phyloP scores from a whole-genome alignment of 2,113 vertebrate genomes.

The Alethe castanea region DNA sequence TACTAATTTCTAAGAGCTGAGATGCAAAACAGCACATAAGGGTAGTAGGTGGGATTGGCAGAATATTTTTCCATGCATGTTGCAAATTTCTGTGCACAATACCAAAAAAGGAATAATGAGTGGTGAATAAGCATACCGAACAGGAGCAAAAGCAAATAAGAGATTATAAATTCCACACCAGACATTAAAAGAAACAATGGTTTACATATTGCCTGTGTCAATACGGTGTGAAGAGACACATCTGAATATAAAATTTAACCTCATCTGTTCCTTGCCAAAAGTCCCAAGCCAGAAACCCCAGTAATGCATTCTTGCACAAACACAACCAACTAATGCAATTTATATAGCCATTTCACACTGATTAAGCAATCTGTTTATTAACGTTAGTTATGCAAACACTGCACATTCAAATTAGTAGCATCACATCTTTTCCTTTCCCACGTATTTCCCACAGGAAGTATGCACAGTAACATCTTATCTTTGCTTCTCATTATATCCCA shows the following conservation, averaged over 20 bases:
- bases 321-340: background rate
- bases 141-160: slow-evolving; percentile 65
- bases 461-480: background rate
- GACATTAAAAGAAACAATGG: slow-evolving; percentile 44
- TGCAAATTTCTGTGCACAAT: slow-evolving; percentile 68
- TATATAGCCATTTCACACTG: background rate
- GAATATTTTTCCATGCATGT: slow-evolving; percentile 70
- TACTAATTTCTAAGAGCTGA: slow-evolving; percentile 58
- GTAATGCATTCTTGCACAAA: slow-evolving; percentile 15
- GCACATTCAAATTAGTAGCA: slow-evolving; percentile 42
- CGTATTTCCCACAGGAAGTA: slow-evolving; percentile 25
- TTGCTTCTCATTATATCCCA: background rate
- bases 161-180: slow-evolving; percentile 37
- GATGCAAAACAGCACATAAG: slow-evolving; percentile 68
- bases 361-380: slow-evolving; percentile 38
- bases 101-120: slow-evolving; percentile 65
- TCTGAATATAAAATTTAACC: background rate
- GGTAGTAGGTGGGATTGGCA: slow-evolving; percentile 35
- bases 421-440: slow-evolving; percentile 11
- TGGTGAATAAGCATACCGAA: slow-evolving; percentile 62
- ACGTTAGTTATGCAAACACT: slow-evolving; percentile 37
- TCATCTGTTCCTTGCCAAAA: background rate
- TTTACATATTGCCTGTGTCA: slow-evolving; percentile 35
- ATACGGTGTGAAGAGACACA: slow-evolving; percentile 2
- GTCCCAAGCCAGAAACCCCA: background rate